Percentiles rank a stretch among this genome's conserved stretches.
Evolutionary conservation across 2,113 vertebrate species (phyloP).

Genomic region (Choloepus hoffmanni): DNA sequence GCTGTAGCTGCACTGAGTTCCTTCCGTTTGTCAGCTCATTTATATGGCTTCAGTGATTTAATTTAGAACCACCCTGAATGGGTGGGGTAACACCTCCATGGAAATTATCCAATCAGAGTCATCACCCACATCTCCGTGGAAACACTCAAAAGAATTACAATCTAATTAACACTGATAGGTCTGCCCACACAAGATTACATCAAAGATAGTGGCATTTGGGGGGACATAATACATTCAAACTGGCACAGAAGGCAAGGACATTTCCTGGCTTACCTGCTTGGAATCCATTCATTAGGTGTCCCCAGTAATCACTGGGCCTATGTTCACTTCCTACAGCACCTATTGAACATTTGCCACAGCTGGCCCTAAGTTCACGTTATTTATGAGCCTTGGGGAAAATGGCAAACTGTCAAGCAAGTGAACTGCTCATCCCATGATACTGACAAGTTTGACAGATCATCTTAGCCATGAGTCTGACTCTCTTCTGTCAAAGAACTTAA

Average conservation of each 20-base stretch:
- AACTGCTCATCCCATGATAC: not conserved
- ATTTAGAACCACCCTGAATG: too few species aligned
- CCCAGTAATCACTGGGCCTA: not conserved
- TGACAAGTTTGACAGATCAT: not conserved
- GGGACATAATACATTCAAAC: too few species aligned
- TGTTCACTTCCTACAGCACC: not conserved
- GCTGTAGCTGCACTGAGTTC: too few species aligned
- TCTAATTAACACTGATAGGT: too few species aligned
- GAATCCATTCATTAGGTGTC: not conserved
- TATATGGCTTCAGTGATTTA: too few species aligned
- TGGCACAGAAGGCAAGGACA: not conserved
- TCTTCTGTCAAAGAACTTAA: not conserved
- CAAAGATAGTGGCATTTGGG: too few species aligned
- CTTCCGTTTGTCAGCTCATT: too few species aligned
- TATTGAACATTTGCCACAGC: not conserved
- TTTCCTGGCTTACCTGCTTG: not conserved
- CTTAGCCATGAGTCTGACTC: not conserved
- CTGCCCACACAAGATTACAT: too few species aligned
- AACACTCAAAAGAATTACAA: too few species aligned
- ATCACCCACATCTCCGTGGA: too few species aligned
- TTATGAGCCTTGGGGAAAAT: not conserved
- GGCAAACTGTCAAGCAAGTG: not conserved
- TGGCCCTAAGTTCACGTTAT: not conserved
- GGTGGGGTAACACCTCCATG: too few species aligned
- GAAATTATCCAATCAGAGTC: too few species aligned